Conservation (phyloP, 2,797 vertebrate genomes). For the Cyprinodon diabolis region DNA sequence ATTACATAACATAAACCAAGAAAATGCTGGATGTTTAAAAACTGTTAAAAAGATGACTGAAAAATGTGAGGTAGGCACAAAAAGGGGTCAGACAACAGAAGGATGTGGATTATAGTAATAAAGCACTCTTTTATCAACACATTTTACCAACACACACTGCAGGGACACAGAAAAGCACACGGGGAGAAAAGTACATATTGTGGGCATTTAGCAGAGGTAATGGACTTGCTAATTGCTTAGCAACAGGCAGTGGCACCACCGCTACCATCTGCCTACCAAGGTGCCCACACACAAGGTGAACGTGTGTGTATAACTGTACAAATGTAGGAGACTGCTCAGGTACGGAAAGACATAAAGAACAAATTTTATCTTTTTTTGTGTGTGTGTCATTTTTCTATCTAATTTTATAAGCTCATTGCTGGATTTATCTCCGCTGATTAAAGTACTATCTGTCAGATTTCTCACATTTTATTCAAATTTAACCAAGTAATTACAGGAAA, state of each 20-base stretch:
- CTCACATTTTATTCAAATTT: conserved; percentile 21
- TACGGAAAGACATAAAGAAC: conserved; percentile 18
- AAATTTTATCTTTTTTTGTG: not conserved
- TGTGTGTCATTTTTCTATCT: not conserved
- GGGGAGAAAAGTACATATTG: conserved; percentile 42
- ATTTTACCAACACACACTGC: conserved; percentile 19
- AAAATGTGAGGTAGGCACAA: conserved; percentile 6
- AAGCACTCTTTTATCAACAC: conserved; percentile 28
- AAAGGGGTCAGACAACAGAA: conserved; percentile 19
- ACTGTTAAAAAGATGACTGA: conserved; percentile 3
- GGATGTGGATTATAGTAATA: conserved; percentile 14
- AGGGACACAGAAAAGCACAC: conserved; percentile 28
- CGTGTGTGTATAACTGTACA: conserved; percentile 34
- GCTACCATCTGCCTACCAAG: conserved; percentile 69
- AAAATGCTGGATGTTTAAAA: not conserved
- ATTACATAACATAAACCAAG: not conserved
- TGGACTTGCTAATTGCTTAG: conserved; percentile 78
- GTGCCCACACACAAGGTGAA: conserved; percentile 70
- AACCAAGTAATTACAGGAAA: conserved; percentile 4
- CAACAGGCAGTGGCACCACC: conserved; percentile 71
- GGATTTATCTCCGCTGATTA: not conserved
- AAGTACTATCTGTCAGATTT: conserved; percentile 14
- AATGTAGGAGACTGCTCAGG: not conserved
- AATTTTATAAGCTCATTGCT: conserved; percentile 19
- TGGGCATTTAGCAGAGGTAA: conserved; percentile 66